phyloP scores from a whole-genome alignment of 2,113 vertebrate species.

The Emydocephalus ijimae region DNA sequence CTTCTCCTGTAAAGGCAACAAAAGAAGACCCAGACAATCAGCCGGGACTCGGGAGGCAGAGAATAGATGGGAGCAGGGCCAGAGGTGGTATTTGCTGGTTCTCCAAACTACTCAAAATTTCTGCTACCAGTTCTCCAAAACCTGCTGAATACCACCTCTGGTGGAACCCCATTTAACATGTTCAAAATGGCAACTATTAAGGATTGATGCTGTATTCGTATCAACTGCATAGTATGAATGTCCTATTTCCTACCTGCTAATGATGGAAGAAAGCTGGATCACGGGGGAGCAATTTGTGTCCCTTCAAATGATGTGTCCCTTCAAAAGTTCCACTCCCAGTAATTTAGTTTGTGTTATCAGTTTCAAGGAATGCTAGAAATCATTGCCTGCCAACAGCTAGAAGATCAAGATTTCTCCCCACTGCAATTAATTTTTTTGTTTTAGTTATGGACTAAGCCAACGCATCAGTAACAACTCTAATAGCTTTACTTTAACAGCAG shows the following conservation, averaged over 20 bases:
- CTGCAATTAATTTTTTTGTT: neutral
- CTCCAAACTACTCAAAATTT: too few relatives aligned
- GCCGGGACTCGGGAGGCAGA: too few relatives aligned
- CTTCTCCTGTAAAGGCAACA: too few relatives aligned
- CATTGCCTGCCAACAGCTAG: neutral
- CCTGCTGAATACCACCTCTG: too few relatives aligned
- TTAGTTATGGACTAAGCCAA: neutral
- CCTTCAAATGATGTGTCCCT: neutral
- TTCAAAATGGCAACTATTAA: neutral
- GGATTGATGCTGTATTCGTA: neutral
- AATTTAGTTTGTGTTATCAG: neutral
- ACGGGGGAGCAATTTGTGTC: neutral
- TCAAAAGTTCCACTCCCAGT: neutral
- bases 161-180: neutral
- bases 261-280: neutral
- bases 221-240: neutral
- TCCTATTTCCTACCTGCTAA: neutral
- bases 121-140: too few relatives aligned
- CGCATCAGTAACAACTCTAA: too few relatives aligned
- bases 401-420: neutral
- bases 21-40: too few relatives aligned
- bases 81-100: too few relatives aligned
- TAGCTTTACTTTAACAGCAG: too few relatives aligned
- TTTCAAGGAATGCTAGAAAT: neutral
- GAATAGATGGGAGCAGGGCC: too few relatives aligned